A percentile compares a stretch with the other conserved stretches of the same genome.
Conservation (phyloP, 2,113 vertebrate species). For the Columba livia region DNA sequence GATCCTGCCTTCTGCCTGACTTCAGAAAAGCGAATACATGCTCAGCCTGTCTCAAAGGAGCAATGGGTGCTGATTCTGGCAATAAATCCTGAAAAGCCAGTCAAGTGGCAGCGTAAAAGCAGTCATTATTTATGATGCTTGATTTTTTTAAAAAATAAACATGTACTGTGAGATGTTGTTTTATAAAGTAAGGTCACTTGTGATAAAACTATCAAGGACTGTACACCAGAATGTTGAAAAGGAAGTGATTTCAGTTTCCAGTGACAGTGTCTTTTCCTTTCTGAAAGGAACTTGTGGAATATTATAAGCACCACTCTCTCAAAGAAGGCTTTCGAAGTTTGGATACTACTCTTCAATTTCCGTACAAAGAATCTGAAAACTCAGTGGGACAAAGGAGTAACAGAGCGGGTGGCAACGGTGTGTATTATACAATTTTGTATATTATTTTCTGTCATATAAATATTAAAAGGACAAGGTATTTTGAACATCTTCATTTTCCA, state of each 20-base stretch:
- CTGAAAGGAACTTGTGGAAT: constrained; percentile 91
- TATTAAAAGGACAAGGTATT: neutral
- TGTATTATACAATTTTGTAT: constrained; percentile 67
- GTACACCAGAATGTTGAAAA: neutral
- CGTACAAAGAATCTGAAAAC: constrained; percentile 89
- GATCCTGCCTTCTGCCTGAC: constrained; percentile 1
- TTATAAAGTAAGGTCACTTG: neutral
- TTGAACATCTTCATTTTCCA: constrained; percentile 24
- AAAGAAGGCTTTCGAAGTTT: constrained; percentile 94
- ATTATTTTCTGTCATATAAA: neutral
- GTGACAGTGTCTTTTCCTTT: neutral
- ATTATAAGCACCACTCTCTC: constrained; percentile 94
- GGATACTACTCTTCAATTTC: constrained; percentile 92
- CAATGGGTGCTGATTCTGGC: neutral
- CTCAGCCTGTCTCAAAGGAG: neutral
- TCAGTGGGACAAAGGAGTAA: constrained; percentile 74
- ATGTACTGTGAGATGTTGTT: neutral
- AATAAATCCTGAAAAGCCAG: neutral
- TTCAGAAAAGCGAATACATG: constrained; percentile 3
- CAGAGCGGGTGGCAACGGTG: constrained; percentile 82
- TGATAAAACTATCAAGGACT: neutral
- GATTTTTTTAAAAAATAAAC: neutral
- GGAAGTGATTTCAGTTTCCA: neutral
- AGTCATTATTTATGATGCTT: neutral
- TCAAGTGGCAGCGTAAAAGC: neutral